phyloP scores from a whole-genome alignment of 2,113 vertebrate genomes.

The Panurus biarmicus region DNA sequence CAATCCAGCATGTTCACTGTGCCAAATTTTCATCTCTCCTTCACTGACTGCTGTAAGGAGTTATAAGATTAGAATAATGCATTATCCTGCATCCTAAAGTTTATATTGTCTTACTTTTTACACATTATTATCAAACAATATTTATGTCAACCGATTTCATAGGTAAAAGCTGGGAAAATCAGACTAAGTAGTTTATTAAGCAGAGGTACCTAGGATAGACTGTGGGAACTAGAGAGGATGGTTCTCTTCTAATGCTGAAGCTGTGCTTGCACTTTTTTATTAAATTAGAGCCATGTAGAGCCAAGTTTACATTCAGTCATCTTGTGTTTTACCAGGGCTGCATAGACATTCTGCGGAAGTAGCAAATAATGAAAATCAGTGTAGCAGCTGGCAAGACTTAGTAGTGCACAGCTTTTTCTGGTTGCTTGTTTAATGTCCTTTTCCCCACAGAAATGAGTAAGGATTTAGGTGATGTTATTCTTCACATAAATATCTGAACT shows the following conservation, averaged over 20 bases:
- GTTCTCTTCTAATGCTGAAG: not conserved
- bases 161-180: not conserved
- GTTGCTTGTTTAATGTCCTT: not conserved
- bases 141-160: rapidly evolving
- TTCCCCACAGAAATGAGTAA: not conserved
- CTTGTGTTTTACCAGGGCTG: not conserved
- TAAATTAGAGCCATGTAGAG: not conserved
- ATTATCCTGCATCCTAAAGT: not conserved
- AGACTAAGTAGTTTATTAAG: not conserved
- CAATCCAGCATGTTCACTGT: not conserved
- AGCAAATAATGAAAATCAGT: not conserved
- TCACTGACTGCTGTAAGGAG: not conserved
- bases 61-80: not conserved
- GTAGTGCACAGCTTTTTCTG: not conserved
- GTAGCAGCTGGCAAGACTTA: not conserved
- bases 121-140: not conserved
- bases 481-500: not conserved
- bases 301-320: not conserved
- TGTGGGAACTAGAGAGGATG: not conserved
- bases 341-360: not conserved
- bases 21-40: not conserved
- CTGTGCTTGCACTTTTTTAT: not conserved
- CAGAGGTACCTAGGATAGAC: not conserved
- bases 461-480: not conserved
- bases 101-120: not conserved